Conservation (phyloP, 2,888 invertebrate species). For the Spilarctia lutea region DNA sequence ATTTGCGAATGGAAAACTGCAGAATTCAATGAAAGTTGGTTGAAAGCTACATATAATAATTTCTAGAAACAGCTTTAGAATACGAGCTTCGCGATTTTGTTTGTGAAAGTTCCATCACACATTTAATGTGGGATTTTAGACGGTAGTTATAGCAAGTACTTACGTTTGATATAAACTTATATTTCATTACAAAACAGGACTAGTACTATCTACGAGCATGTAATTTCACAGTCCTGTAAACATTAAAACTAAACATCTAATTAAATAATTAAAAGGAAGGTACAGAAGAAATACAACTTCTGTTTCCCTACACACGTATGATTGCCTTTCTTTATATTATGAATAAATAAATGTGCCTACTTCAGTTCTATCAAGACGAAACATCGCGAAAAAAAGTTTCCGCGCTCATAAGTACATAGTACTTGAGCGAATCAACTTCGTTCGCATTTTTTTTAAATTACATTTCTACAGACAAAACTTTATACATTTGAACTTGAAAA, state of each 20-base stretch:
- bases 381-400: background rate
- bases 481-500: too few species aligned
- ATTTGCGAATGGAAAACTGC: conserved; percentile 12
- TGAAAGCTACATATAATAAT: conserved; percentile 8
- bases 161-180: background rate
- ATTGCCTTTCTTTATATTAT: background rate
- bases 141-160: background rate
- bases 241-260: background rate
- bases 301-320: background rate
- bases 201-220: background rate
- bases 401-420: background rate
- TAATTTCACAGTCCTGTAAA: background rate
- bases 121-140: background rate
- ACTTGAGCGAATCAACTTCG: background rate
- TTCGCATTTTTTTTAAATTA: background rate
- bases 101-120: conserved; percentile 4
- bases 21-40: conserved; percentile 22
- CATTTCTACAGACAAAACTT: background rate
- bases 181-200: background rate
- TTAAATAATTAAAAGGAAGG: background rate
- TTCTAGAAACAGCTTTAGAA: conserved; percentile 19
- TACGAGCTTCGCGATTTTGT: conserved; percentile 14
- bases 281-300: background rate
- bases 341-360: background rate
- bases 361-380: background rate